A percentile compares a stretch with the other conserved stretches of the same genome.
phyloP scores from a whole-genome alignment of 2,888 invertebrate species.

The Drosophila ezoana region DNA sequence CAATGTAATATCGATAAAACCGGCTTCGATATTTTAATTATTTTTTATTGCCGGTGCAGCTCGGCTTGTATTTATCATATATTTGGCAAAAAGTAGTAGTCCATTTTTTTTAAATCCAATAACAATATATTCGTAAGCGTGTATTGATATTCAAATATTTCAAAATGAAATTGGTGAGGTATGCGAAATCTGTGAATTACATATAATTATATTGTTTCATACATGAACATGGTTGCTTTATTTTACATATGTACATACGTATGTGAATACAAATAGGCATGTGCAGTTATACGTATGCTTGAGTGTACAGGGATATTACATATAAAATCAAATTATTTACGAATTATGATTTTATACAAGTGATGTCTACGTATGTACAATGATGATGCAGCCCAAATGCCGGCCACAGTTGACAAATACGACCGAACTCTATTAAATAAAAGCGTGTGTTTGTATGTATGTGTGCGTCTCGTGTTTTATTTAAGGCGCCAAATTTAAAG shows the following conservation, averaged over 20 bases:
- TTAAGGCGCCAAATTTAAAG: conserved; percentile 28
- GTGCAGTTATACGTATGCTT: conserved; percentile 12
- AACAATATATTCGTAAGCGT: not conserved
- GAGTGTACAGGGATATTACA: conserved; percentile 4
- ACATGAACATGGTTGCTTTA: conserved; percentile 16
- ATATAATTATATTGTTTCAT: not conserved
- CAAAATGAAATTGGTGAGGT: conserved; percentile 72
- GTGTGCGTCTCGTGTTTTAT: not conserved
- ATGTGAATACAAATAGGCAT: conserved; percentile 12
- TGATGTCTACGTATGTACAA: too few relatives aligned
- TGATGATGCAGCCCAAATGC: not conserved
- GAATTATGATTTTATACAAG: too few relatives aligned
- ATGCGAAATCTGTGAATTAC: conserved; percentile 31
- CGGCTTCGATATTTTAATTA: conserved; percentile 29
- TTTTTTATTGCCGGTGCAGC: conserved; percentile 34
- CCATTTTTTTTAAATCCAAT: not conserved
- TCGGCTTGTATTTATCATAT: conserved; percentile 25
- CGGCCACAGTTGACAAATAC: not conserved
- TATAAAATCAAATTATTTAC: not conserved
- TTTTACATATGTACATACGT: conserved; percentile 8
- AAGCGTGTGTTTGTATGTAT: not conserved
- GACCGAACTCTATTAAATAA: not conserved
- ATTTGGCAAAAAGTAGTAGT: conserved; percentile 8
- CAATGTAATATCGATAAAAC: conserved; percentile 30
- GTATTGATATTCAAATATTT: conserved; percentile 18